phyloP scores from a whole-genome alignment of 2,113 vertebrate species.

The Vanacampus margaritifer region DNA sequence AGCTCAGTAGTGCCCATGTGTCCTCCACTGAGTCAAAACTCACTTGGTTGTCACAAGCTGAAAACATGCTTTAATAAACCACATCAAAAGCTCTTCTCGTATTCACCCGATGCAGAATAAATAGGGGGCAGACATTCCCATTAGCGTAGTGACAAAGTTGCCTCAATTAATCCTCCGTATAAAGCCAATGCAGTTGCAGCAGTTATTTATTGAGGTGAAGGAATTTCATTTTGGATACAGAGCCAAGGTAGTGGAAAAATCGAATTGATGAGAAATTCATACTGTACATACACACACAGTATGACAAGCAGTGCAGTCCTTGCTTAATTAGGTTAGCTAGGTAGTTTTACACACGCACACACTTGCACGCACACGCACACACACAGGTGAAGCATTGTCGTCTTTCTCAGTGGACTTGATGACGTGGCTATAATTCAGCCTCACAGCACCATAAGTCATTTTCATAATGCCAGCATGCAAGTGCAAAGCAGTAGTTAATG shows the following conservation, averaged over 20 bases:
- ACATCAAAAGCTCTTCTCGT: too few species aligned
- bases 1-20: too few species aligned
- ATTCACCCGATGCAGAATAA: not conserved
- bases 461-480: constrained; percentile 50
- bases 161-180: constrained; percentile 26
- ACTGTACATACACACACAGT: not conserved
- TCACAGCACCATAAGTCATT: constrained; percentile 56
- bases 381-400: constrained; percentile 19
- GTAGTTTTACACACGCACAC: constrained; percentile 1
- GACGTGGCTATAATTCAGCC: constrained; percentile 48
- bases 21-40: too few species aligned
- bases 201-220: constrained; percentile 16
- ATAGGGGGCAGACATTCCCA: not conserved
- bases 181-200: constrained; percentile 15
- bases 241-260: constrained; percentile 11
- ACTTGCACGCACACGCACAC: not conserved
- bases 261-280: constrained; percentile 16
- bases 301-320: constrained; percentile 12
- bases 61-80: too few species aligned
- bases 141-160: not conserved
- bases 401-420: constrained; percentile 33
- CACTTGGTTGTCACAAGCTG: too few species aligned
- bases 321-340: constrained; percentile 13
- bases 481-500: constrained; percentile 46
- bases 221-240: constrained; percentile 18